Percentiles rank a stretch among this genome's conserved stretches.
Evolutionary conservation across 2,113 vertebrate species (phyloP).

Genomic region (Salvelinus namaycush): DNA sequence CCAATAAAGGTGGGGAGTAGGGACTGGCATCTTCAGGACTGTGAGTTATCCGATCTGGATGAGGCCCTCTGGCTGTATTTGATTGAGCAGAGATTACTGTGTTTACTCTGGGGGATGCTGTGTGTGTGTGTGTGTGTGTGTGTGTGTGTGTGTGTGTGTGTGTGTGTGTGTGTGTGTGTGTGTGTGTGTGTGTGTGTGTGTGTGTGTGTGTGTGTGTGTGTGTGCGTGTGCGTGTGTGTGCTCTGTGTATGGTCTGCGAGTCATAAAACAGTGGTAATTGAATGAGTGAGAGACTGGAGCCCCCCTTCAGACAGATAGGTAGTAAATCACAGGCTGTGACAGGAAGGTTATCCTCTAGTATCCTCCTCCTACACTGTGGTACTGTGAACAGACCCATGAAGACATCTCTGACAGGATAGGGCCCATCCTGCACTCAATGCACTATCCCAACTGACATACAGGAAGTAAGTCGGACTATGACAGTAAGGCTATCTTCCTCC

Average conservation of each 20-base stretch:
- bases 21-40: background rate
- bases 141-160: background rate
- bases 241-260: background rate
- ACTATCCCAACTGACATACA: too few species aligned
- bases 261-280: constrained; percentile 24
- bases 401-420: too few species aligned
- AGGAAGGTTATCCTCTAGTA: background rate
- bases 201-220: background rate
- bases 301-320: constrained; percentile 1
- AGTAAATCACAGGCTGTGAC: constrained; percentile 20
- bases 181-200: background rate
- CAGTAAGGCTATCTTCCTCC: too few species aligned
- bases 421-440: too few species aligned
- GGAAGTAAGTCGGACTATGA: too few species aligned
- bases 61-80: background rate
- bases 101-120: background rate
- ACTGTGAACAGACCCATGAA: too few species aligned
- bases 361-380: background rate
- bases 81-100: background rate
- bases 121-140: background rate
- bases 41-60: background rate
- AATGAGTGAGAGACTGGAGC: constrained; percentile 21
- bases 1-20: too few species aligned
- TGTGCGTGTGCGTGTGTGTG: background rate
- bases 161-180: background rate